These are phyloP conservation scores for Catocala sponsa DNA, from an alignment of 2,888 invertebrate genomes.

Conservation along the genomic window DNA sequence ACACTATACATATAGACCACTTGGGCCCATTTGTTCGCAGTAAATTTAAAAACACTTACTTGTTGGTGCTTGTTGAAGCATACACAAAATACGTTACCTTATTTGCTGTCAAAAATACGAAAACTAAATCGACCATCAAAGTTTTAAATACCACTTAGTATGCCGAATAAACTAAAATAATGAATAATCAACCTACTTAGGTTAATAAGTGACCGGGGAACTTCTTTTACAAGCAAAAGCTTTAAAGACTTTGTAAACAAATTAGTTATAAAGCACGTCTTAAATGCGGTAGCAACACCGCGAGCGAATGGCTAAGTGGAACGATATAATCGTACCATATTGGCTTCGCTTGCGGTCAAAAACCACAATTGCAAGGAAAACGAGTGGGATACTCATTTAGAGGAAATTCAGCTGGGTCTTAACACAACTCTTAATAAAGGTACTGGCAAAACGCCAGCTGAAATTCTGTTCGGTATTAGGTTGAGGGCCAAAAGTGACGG, in stretches of 20 bases:
- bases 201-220: conserved; percentile 19
- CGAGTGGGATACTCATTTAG: conserved; percentile 3
- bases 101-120: conserved; percentile 9
- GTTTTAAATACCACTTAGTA: too few relatives aligned
- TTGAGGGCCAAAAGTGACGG: neutral
- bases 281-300: conserved; percentile 15
- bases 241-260: conserved; percentile 6
- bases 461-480: conserved; percentile 5
- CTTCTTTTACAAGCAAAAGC: conserved; percentile 13
- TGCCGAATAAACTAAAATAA: too few relatives aligned
- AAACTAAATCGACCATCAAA: neutral
- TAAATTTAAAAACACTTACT: conserved; percentile 14
- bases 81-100: conserved; percentile 21
- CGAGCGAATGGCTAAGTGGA: conserved; percentile 12
- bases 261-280: conserved; percentile 20
- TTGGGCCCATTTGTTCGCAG: conserved; percentile 36
- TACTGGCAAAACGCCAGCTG: conserved; percentile 5
- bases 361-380: conserved; percentile 11
- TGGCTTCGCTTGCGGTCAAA: conserved; percentile 8
- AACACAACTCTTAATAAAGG: conserved; percentile 10
- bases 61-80: conserved; percentile 19
- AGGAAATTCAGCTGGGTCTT: neutral
- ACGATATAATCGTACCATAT: conserved; percentile 13
- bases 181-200: too few relatives aligned
- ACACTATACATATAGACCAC: conserved; percentile 50